These are phyloP conservation scores for Neocloeon triangulifer DNA, from an alignment of 1,140 invertebrate species.

Conservation along the genomic window DNA sequence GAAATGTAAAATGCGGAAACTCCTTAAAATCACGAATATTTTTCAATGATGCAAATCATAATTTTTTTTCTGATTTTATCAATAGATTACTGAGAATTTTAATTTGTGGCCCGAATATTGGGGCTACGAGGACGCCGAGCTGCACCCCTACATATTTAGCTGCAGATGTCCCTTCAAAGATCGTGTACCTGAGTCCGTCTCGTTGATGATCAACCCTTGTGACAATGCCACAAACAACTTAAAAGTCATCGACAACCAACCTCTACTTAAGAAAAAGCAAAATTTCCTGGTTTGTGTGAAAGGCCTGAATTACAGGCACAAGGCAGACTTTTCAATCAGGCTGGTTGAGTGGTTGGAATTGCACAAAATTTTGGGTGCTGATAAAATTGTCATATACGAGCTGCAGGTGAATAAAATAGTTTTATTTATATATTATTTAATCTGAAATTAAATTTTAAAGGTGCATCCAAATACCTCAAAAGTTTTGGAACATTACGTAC, in stretches of 20 bases:
- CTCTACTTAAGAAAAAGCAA: conserved; percentile 40
- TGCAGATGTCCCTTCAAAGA: conserved; percentile 61
- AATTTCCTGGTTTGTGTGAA: conserved; percentile 94
- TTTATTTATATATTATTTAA: too few species aligned
- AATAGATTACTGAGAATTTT: too few species aligned
- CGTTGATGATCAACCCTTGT: conserved; percentile 63
- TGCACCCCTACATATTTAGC: conserved; percentile 75
- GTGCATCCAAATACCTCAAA: conserved; percentile 80
- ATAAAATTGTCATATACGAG: conserved; percentile 84
- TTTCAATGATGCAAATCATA: too few species aligned
- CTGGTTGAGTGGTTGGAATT: conserved; percentile 91
- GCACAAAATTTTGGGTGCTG: conserved; percentile 61
- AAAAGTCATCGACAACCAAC: conserved; percentile 59
- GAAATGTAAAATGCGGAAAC: too few species aligned
- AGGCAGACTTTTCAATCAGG: conserved; percentile 70
- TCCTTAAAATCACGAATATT: too few species aligned
- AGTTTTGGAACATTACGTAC: conserved; percentile 56
- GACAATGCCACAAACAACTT: conserved; percentile 69
- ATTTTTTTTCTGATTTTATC: too few species aligned
- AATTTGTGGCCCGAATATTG: conserved; percentile 89
- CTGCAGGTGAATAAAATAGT: too few species aligned
- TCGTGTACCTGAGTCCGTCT: conserved; percentile 59
- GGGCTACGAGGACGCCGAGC: conserved; percentile 76
- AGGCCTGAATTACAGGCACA: conserved; percentile 72
- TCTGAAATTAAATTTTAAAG: too few species aligned